Evolutionary conservation across 2,113 vertebrate genomes (phyloP).

Genomic region (Oryzias woworae): DNA sequence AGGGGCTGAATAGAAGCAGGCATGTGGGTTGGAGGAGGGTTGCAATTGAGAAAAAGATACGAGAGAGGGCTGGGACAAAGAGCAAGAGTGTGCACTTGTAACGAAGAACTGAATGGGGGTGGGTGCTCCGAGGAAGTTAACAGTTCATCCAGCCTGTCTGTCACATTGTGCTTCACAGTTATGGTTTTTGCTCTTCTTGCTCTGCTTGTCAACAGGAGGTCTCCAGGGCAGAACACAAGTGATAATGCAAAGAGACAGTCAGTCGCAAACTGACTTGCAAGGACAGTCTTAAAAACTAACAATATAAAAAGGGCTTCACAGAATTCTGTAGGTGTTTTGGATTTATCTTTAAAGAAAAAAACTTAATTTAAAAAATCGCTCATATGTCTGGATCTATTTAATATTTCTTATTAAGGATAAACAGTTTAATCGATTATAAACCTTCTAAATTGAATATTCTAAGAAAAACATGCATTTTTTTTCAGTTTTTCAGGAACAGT

Average conservation of each 20-base stretch:
- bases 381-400: no score
- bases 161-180: conserved; percentile 48
- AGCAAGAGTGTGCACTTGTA: conserved; percentile 17
- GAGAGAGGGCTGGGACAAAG: conserved; percentile 33
- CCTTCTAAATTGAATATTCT: no score
- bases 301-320: neutral
- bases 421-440: no score
- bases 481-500: no score
- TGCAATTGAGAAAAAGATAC: conserved; percentile 7
- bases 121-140: conserved; percentile 42
- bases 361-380: no score
- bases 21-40: conserved; percentile 1
- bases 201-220: conserved; percentile 47
- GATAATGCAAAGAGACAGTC: conserved; percentile 45
- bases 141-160: conserved; percentile 45
- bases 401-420: no score
- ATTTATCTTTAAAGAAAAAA: neutral
- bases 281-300: conserved; percentile 1
- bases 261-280: conserved; percentile 5
- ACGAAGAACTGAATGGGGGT: conserved; percentile 17
- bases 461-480: no score
- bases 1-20: conserved; percentile 29
- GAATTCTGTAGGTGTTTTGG: neutral
- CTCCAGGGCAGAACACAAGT: conserved; percentile 19
- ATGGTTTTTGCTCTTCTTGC: conserved; percentile 19